Conservation (phyloP, 2,113 vertebrate genomes). For the Oplegnathus fasciatus region DNA sequence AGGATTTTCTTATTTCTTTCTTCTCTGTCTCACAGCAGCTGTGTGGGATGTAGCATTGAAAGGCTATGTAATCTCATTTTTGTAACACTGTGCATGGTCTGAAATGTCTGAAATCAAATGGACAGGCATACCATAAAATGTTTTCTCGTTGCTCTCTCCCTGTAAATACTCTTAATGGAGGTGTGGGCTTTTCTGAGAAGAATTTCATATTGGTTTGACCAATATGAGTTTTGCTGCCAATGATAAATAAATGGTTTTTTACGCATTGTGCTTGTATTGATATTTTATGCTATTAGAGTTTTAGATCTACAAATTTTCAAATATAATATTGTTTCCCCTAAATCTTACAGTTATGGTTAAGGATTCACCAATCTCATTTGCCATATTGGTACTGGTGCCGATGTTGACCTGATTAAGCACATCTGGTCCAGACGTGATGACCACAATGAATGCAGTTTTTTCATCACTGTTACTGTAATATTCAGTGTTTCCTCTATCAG, state of each 20-base stretch:
- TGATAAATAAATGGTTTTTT: background rate
- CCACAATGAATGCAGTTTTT: background rate
- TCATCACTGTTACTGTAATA: background rate
- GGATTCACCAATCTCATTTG: background rate
- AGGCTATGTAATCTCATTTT: conserved; percentile 38
- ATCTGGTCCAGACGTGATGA: too few relatives aligned
- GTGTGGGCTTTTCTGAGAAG: background rate
- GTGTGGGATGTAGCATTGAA: conserved; percentile 46
- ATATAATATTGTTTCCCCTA: background rate
- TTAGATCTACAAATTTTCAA: background rate
- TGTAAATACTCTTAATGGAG: background rate
- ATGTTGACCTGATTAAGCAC: too few relatives aligned
- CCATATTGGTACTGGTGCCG: too few relatives aligned
- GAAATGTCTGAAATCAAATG: conserved; percentile 41
- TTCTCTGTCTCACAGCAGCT: conserved; percentile 23
- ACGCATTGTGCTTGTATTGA: background rate
- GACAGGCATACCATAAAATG: conserved; percentile 8
- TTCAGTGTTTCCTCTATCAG: background rate
- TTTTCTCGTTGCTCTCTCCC: background rate
- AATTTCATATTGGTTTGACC: background rate
- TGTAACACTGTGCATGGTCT: conserved; percentile 17
- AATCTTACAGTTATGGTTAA: background rate
- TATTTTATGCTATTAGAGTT: background rate
- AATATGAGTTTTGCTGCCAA: background rate
- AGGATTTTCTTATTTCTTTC: conserved; percentile 28